A percentile compares a stretch with the other conserved stretches of the same genome.
These are phyloP conservation scores for Chironomus striatipennis DNA, from an alignment of 1,140 invertebrate species.

Conservation along the genomic window DNA sequence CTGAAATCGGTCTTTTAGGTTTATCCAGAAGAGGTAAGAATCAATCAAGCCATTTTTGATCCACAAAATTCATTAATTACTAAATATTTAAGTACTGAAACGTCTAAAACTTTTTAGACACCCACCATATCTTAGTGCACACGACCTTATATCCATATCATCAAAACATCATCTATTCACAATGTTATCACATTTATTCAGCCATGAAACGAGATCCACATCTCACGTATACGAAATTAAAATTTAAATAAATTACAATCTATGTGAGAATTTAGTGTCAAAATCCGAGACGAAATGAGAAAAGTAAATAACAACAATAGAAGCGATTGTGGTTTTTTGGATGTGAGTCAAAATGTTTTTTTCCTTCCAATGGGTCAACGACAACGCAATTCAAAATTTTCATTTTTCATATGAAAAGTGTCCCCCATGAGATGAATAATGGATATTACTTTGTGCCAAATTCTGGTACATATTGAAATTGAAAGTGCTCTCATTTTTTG, in stretches of 20 bases:
- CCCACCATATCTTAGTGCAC: no score
- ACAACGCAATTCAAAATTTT: background rate
- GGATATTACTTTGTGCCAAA: background rate
- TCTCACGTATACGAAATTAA: background rate
- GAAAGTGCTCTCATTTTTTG: background rate
- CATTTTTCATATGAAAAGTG: no score
- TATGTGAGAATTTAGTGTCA: background rate
- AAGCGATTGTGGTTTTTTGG: background rate
- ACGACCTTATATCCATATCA: no score
- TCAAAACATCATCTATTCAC: no score
- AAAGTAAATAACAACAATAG: background rate
- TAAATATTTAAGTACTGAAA: no score
- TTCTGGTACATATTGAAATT: background rate
- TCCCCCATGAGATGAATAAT: background rate
- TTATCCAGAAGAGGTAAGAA: no score
- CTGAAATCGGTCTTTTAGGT: no score
- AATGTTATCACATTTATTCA: no score
- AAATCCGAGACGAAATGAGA: background rate
- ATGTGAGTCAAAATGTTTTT: background rate
- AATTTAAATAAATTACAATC: background rate
- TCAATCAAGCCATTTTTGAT: no score
- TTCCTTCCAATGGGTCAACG: background rate
- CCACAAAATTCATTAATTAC: no score
- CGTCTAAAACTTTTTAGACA: no score
- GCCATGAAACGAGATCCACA: background rate